phyloP scores from a whole-genome alignment of 2,888 invertebrate species.

The Polydrusus pterygomalis region DNA sequence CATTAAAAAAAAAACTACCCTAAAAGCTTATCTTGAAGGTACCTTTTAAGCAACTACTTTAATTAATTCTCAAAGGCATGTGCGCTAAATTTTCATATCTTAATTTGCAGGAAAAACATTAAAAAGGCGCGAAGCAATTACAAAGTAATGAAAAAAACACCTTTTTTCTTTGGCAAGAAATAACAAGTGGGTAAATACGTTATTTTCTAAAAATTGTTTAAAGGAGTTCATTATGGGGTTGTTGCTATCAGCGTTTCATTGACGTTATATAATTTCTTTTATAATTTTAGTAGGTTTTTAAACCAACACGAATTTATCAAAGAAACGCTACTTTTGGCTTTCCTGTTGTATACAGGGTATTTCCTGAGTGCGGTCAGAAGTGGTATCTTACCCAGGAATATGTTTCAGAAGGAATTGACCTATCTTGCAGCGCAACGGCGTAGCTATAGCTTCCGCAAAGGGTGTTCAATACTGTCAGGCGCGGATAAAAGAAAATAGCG shows the following conservation, averaged over 20 bases:
- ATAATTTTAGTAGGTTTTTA: not conserved
- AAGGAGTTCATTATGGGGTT: not conserved
- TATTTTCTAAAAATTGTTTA: not conserved
- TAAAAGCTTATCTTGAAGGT: constrained; percentile 1
- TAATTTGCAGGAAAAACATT: constrained; percentile 5
- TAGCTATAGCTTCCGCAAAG: no score
- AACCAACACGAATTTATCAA: not conserved
- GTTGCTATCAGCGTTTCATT: not conserved
- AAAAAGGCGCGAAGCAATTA: constrained; percentile 12
- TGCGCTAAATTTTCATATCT: constrained; percentile 15
- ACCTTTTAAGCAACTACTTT: not conserved
- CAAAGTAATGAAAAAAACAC: constrained; percentile 8
- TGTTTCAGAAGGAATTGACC: no score
- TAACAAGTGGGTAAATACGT: constrained; percentile 1
- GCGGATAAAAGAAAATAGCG: no score
- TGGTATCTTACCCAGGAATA: no score
- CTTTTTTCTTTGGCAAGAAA: not conserved
- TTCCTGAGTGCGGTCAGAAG: no score
- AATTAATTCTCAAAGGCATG: constrained; percentile 16
- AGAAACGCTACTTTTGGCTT: not conserved
- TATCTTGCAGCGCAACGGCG: no score
- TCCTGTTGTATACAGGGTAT: no score
- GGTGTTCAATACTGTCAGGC: no score
- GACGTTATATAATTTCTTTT: not conserved
- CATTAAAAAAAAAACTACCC: not conserved